These are phyloP conservation scores for Coptodon bakossiorum DNA, from an alignment of 2,113 vertebrate species.

Conservation along the genomic window DNA sequence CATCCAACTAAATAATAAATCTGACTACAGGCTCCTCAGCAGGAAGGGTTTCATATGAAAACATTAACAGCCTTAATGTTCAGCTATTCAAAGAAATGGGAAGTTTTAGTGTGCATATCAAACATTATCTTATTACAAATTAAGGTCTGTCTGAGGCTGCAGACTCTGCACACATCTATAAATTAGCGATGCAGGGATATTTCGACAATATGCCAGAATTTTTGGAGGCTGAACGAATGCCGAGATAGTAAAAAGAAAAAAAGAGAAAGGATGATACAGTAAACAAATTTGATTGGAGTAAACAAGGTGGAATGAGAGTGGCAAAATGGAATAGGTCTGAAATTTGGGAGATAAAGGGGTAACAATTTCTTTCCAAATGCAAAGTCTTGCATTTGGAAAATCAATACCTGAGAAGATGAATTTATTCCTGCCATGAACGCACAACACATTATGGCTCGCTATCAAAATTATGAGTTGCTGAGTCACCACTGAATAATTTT, in stretches of 20 bases:
- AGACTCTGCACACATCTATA: not conserved
- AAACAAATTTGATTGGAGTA: not conserved
- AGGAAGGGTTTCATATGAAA: conserved; percentile 1
- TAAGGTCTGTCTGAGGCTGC: not conserved
- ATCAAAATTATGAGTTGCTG: not conserved
- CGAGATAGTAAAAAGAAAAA: not conserved
- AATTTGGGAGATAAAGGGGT: not conserved
- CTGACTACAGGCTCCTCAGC: not conserved
- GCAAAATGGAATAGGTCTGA: not conserved
- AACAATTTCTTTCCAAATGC: not conserved
- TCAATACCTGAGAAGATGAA: not conserved
- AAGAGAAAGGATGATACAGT: not conserved
- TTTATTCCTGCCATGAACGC: not conserved
- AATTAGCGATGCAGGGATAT: not conserved
- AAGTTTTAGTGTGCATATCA: conserved; percentile 10
- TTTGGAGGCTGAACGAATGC: not conserved
- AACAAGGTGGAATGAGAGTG: not conserved
- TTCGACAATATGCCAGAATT: not conserved
- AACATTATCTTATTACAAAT: conserved; percentile 5
- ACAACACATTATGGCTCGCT: not conserved
- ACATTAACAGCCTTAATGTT: conserved; percentile 15
- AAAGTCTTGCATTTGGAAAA: not conserved
- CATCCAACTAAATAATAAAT: conserved; percentile 5
- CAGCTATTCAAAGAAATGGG: conserved; percentile 28
- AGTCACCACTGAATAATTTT: not conserved